Evolutionary conservation across 1,140 invertebrate genomes (phyloP).

Genomic region (Sinella curviseta): DNA sequence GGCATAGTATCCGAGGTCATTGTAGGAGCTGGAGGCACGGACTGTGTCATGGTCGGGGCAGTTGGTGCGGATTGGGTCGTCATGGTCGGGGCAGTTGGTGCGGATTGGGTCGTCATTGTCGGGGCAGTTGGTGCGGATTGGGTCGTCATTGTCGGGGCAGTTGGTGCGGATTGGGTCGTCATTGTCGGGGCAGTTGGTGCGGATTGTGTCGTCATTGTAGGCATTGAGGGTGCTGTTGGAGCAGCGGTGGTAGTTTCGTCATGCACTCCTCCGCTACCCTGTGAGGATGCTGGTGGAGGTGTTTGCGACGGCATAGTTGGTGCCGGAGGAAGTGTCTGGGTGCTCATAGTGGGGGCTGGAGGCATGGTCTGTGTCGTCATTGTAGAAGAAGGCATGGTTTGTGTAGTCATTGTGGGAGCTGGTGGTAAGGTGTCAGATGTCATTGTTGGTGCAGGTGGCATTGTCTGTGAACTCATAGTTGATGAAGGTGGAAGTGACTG

Average conservation of each 20-base stretch:
- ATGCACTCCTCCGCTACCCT: too few relatives aligned
- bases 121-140: too few relatives aligned
- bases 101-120: too few relatives aligned
- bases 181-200: too few relatives aligned
- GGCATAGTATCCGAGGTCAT: background rate
- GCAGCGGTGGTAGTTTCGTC: background rate
- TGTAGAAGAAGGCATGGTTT: background rate
- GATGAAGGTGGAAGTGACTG: slow-evolving; percentile 5
- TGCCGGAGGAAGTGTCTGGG: too few relatives aligned
- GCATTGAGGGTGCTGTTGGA: background rate
- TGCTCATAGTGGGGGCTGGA: background rate
- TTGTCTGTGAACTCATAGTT: background rate
- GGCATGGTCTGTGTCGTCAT: background rate
- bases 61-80: background rate
- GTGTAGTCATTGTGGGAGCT: background rate
- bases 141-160: too few relatives aligned
- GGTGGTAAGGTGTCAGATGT: background rate
- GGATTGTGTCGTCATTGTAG: too few relatives aligned
- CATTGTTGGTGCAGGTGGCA: background rate
- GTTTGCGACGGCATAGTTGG: too few relatives aligned
- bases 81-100: background rate
- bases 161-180: too few relatives aligned
- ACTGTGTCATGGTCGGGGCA: slow-evolving; percentile 1
- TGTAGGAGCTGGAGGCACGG: slow-evolving; percentile 1
- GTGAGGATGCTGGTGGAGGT: too few relatives aligned